Conservation (phyloP, 2,888 invertebrate genomes). For the Brachylomia viminalis region DNA sequence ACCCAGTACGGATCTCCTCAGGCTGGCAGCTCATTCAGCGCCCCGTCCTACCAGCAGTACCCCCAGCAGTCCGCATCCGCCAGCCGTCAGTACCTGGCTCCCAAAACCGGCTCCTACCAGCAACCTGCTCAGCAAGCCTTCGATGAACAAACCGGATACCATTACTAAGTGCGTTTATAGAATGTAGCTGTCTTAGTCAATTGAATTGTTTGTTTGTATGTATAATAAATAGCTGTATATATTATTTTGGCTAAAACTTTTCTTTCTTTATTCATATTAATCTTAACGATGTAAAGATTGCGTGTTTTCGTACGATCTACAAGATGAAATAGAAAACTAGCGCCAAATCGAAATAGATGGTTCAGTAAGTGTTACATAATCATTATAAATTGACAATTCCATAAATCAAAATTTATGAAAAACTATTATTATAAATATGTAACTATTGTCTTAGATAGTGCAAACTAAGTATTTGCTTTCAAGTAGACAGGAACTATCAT, state of each 20-base stretch:
- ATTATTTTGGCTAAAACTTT: constrained; percentile 27
- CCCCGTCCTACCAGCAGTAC: constrained; percentile 23
- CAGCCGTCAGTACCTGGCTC: constrained; percentile 83
- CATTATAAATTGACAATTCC: too few species aligned
- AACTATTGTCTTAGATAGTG: too few species aligned
- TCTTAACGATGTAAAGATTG: background rate
- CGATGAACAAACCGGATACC: constrained; percentile 85
- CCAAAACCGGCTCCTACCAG: constrained; percentile 73
- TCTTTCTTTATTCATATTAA: too few species aligned
- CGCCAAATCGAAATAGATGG: too few species aligned
- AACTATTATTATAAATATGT: too few species aligned
- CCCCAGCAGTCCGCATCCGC: constrained; percentile 71
- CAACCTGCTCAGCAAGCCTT: constrained; percentile 83
- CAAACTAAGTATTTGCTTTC: too few species aligned
- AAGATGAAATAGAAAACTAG: too few species aligned
- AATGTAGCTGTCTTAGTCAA: constrained; percentile 58
- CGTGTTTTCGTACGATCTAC: background rate
- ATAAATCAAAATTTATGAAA: too few species aligned
- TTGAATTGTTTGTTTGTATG: constrained; percentile 63
- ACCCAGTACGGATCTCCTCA: constrained; percentile 65
- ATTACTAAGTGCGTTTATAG: constrained; percentile 73
- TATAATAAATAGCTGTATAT: constrained; percentile 68
- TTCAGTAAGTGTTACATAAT: too few species aligned
- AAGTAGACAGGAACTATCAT: too few species aligned
- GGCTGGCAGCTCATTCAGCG: constrained; percentile 22